Evolutionary conservation across 2,888 invertebrate species (phyloP).

Genomic region (Tubulanus polymorphus): DNA sequence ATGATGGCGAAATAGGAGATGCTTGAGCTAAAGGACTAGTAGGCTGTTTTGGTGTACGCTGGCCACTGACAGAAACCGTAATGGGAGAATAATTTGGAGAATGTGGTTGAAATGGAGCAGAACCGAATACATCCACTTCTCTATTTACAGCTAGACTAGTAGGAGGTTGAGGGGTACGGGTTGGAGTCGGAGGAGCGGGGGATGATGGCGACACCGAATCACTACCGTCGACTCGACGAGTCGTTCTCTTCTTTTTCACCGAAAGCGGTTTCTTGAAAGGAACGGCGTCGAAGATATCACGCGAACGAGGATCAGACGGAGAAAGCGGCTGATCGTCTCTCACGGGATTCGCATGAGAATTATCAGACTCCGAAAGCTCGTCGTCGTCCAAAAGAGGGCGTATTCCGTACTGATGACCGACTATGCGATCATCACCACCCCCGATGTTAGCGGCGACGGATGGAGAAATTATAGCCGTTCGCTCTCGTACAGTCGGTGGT

Average conservation of each 20-base stretch:
- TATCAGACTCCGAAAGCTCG: slow-evolving; percentile 61
- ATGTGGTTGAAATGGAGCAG: slow-evolving; percentile 23
- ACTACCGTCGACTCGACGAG: slow-evolving; percentile 19
- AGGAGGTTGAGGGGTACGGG: slow-evolving; percentile 2
- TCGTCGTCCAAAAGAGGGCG: slow-evolving; percentile 72
- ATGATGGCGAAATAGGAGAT: too few relatives aligned
- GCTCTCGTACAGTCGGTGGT: background rate
- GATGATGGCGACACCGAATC: too few relatives aligned
- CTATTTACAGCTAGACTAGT: background rate
- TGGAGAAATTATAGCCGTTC: background rate
- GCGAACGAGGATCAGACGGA: background rate
- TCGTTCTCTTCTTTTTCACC: slow-evolving; percentile 25
- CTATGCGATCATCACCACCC: slow-evolving; percentile 54
- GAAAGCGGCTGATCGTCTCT: too few relatives aligned
- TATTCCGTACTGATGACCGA: slow-evolving; percentile 73
- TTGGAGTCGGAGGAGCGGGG: slow-evolving; percentile 17
- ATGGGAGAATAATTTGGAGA: slow-evolving; percentile 5
- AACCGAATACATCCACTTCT: slow-evolving; percentile 19
- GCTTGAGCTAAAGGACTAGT: too few relatives aligned
- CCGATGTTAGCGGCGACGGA: slow-evolving; percentile 55
- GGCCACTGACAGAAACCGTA: slow-evolving; percentile 10
- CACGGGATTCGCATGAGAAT: background rate
- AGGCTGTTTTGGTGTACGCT: slow-evolving; percentile 13
- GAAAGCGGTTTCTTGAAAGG: slow-evolving; percentile 40
- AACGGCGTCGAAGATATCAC: slow-evolving; percentile 46